A percentile compares a stretch with the other conserved stretches of the same genome.
Evolutionary conservation across 1,140 invertebrate species (phyloP).

Genomic region (Leptopilina boulardi): DNA sequence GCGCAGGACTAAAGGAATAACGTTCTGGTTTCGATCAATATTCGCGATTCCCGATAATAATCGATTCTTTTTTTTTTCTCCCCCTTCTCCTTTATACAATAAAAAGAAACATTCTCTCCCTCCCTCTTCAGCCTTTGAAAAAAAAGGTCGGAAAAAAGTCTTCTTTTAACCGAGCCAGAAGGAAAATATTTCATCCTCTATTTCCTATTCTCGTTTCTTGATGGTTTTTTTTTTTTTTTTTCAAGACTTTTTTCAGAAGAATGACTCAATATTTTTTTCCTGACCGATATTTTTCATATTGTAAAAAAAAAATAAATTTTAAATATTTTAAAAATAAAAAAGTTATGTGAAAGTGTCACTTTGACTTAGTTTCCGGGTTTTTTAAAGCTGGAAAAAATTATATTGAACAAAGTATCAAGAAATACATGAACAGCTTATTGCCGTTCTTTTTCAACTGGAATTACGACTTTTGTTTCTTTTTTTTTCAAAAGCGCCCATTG

Average conservation of each 20-base stretch:
- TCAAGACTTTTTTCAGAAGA: neutral
- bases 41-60: slow-evolving; percentile 23
- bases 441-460: slow-evolving; percentile 72
- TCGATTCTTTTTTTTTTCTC: neutral
- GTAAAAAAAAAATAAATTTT: slow-evolving; percentile 42
- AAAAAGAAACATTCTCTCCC: slow-evolving; percentile 6
- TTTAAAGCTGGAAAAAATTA: slow-evolving; percentile 65
- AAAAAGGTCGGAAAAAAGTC: neutral
- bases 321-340: no score
- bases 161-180: neutral
- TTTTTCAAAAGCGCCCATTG: neutral
- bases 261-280: neutral
- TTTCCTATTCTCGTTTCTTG: neutral
- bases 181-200: neutral
- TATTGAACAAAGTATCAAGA: slow-evolving; percentile 70
- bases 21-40: neutral
- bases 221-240: neutral
- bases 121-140: neutral
- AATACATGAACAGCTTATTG: slow-evolving; percentile 70
- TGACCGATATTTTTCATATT: no score
- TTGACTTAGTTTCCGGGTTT: slow-evolving; percentile 67
- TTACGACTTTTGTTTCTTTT: slow-evolving; percentile 42
- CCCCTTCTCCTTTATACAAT: neutral
- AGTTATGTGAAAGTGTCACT: slow-evolving; percentile 38
- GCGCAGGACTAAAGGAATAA: slow-evolving; percentile 20